These are phyloP conservation scores for Microctonus brassicae DNA, from an alignment of 2,888 invertebrate genomes.

Conservation along the genomic window DNA sequence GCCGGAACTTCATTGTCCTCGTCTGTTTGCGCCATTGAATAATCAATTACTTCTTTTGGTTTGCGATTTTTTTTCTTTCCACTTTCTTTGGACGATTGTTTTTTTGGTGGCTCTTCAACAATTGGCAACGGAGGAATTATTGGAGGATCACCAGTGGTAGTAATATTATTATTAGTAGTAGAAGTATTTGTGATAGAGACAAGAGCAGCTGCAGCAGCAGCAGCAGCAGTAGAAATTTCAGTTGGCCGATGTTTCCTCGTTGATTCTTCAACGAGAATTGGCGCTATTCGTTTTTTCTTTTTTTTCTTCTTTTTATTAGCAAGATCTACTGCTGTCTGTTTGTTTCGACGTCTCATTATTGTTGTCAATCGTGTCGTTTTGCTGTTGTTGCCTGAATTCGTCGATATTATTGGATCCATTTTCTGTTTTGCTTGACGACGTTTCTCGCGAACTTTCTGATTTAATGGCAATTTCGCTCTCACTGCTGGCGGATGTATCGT, in stretches of 20 bases:
- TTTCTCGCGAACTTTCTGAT: slow-evolving; percentile 83
- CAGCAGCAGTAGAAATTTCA: slow-evolving; percentile 55
- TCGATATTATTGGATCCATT: slow-evolving; percentile 56
- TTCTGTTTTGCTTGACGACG: slow-evolving; percentile 74
- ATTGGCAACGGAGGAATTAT: not conserved
- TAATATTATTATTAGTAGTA: not conserved
- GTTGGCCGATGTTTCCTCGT: slow-evolving; percentile 54
- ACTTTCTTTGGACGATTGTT: slow-evolving; percentile 54
- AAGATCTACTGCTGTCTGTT: slow-evolving; percentile 7
- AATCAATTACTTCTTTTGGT: slow-evolving; percentile 85
- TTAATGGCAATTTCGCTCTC: slow-evolving; percentile 87
- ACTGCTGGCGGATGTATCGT: slow-evolving; percentile 88
- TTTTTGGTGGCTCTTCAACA: slow-evolving; percentile 49
- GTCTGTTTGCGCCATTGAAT: slow-evolving; percentile 78
- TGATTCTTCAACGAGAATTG: slow-evolving; percentile 55
- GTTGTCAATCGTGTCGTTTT: slow-evolving; percentile 67
- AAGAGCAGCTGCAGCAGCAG: slow-evolving; percentile 50
- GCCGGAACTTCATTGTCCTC: slow-evolving; percentile 72
- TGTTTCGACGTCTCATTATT: slow-evolving; percentile 22
- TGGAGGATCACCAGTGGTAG: not conserved
- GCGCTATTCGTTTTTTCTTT: slow-evolving; percentile 57
- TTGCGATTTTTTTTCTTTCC: slow-evolving; percentile 74
- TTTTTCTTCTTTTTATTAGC: slow-evolving; percentile 42
- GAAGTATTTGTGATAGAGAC: not conserved
- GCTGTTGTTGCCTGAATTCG: slow-evolving; percentile 56